Conservation (phyloP, 2,888 invertebrate species). For the Lithophane ornitopus region DNA sequence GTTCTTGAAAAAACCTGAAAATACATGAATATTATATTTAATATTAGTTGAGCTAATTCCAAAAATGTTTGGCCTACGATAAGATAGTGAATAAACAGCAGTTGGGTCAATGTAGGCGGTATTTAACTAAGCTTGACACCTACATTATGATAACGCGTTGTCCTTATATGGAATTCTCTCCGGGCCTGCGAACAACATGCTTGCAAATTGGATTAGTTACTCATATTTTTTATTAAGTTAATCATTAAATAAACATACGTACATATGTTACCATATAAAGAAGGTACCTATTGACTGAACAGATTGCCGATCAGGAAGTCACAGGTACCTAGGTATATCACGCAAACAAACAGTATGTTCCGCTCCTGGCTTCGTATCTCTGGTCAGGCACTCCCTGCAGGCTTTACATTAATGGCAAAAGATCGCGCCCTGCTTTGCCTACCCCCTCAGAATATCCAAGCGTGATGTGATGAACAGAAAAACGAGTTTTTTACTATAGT, state of each 20-base stretch:
- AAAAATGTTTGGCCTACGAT: constrained; percentile 18
- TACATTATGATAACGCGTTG: constrained; percentile 59
- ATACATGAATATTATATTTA: neutral
- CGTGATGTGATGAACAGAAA: neutral
- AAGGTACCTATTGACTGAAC: neutral
- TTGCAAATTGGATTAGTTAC: constrained; percentile 60
- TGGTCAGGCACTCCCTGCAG: neutral
- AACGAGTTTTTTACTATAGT: constrained; percentile 1
- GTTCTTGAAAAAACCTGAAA: constrained; percentile 11
- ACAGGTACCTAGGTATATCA: neutral
- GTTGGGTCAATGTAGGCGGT: constrained; percentile 56
- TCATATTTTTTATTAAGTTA: constrained; percentile 42
- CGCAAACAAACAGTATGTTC: too few relatives aligned
- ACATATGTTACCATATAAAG: constrained; percentile 41
- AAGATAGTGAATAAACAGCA: constrained; percentile 55
- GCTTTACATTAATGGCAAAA: neutral
- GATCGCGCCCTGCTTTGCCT: neutral
- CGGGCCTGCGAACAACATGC: constrained; percentile 50
- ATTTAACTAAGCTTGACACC: constrained; percentile 59
- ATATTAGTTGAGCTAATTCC: neutral
- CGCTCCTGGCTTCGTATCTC: too few relatives aligned
- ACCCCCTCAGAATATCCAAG: neutral
- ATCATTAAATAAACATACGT: constrained; percentile 21
- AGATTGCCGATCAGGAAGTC: neutral
- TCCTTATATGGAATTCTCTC: constrained; percentile 61